These are phyloP conservation scores for Creontiades dilutus DNA, from an alignment of 2,888 invertebrate species.

Conservation along the genomic window DNA sequence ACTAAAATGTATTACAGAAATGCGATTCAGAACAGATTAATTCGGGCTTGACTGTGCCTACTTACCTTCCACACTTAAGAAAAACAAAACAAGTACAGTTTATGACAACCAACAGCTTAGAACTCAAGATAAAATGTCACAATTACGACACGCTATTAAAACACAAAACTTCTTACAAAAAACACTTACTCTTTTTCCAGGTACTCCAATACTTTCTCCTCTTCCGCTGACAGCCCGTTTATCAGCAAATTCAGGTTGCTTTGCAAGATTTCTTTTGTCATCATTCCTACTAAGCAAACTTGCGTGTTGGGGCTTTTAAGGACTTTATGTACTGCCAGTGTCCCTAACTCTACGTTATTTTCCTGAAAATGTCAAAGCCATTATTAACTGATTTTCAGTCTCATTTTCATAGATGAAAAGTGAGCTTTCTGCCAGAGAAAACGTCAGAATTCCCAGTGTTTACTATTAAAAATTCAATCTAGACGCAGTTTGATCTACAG, in stretches of 20 bases:
- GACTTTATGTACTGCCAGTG: constrained; percentile 85
- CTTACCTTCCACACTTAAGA: not conserved
- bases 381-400: no score
- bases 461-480: no score
- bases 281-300: constrained; percentile 89
- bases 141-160: no score
- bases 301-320: constrained; percentile 82
- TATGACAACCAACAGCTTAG: no score
- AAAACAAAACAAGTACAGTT: not conserved
- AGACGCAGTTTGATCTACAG: no score
- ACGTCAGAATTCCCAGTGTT: no score
- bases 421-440: no score
- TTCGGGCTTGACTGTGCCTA: no score
- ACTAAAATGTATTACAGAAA: no score
- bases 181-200: constrained; percentile 71
- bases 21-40: no score
- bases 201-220: constrained; percentile 73
- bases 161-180: not conserved
- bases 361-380: constrained; percentile 78
- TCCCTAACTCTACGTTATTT: constrained; percentile 84
- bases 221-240: constrained; percentile 83
- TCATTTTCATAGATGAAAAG: no score
- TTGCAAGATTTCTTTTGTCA: constrained; percentile 82
- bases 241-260: constrained; percentile 84
- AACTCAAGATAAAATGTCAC: no score